Evolutionary conservation across 2,888 invertebrate genomes (phyloP).

Genomic region (Luffia ferchaultella): DNA sequence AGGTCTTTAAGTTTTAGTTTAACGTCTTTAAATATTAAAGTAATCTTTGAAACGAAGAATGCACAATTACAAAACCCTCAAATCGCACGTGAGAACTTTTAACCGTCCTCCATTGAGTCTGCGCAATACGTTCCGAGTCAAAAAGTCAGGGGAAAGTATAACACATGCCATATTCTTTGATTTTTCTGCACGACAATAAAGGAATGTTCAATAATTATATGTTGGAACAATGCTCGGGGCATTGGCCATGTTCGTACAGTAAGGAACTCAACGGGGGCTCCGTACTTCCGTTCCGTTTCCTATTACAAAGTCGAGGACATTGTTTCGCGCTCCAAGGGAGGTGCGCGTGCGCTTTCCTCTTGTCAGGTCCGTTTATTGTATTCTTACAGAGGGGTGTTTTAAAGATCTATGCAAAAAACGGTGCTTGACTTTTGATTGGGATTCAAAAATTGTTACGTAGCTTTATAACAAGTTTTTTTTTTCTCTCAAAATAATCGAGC

Average conservation of each 20-base stretch:
- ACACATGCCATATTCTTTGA: slow-evolving; percentile 58
- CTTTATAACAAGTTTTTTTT: no score
- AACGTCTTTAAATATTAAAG: no score
- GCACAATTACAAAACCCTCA: no score
- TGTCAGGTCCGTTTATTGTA: not conserved
- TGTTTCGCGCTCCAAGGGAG: slow-evolving; percentile 47
- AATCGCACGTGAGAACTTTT: slow-evolving; percentile 57
- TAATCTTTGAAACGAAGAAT: no score
- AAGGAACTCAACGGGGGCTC: slow-evolving; percentile 58
- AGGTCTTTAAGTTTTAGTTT: no score
- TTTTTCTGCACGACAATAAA: slow-evolving; percentile 50
- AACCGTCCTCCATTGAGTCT: slow-evolving; percentile 53
- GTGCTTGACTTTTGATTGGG: not conserved
- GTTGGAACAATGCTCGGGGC: slow-evolving; percentile 40
- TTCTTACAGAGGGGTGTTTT: not conserved
- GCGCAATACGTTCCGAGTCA: slow-evolving; percentile 50
- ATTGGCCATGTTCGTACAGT: not conserved
- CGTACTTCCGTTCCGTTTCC: slow-evolving; percentile 58
- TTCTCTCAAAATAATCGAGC: no score
- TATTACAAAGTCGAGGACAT: slow-evolving; percentile 36
- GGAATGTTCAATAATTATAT: slow-evolving; percentile 54
- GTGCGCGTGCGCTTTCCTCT: slow-evolving; percentile 11
- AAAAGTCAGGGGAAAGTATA: slow-evolving; percentile 53
- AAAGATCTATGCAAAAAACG: not conserved
- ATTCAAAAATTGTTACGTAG: no score